Evolutionary conservation across 1,140 invertebrate species (phyloP).

Genomic region (Periplaneta americana): DNA sequence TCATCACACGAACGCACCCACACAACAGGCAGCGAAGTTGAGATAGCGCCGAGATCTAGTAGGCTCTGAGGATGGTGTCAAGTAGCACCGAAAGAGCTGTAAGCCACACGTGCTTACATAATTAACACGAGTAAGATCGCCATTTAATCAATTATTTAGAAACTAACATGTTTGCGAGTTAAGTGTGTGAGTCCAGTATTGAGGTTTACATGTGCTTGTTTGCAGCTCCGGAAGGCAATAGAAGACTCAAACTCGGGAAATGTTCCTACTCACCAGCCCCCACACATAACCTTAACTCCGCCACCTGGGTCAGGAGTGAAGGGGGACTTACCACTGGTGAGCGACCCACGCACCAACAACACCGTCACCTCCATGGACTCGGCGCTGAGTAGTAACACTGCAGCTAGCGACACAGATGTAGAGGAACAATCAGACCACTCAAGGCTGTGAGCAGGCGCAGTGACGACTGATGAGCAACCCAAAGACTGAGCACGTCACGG

Average conservation of each 20-base stretch:
- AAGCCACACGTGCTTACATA: too few species aligned
- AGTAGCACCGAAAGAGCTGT: too few species aligned
- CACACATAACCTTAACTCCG: background rate
- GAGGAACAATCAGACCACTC: background rate
- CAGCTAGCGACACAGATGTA: background rate
- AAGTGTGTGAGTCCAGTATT: background rate
- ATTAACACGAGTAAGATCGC: too few species aligned
- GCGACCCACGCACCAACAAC: background rate
- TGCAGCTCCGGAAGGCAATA: constrained; percentile 75
- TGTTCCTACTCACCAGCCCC: constrained; percentile 4
- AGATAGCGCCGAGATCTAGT: too few species aligned
- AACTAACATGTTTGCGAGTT: background rate
- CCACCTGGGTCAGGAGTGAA: background rate
- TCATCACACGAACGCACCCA: too few species aligned
- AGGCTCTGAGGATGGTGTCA: too few species aligned
- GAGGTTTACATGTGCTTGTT: constrained; percentile 11
- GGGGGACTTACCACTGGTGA: background rate
- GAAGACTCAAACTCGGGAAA: constrained; percentile 76
- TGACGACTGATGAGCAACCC: background rate
- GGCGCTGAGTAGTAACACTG: background rate
- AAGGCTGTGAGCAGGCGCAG: background rate
- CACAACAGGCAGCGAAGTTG: too few species aligned
- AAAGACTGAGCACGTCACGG: background rate
- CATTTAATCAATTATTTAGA: too few species aligned
- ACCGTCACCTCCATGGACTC: constrained; percentile 9